Evolutionary conservation across 2,888 invertebrate species (phyloP).

Genomic region (Cerceris ruficornis): DNA sequence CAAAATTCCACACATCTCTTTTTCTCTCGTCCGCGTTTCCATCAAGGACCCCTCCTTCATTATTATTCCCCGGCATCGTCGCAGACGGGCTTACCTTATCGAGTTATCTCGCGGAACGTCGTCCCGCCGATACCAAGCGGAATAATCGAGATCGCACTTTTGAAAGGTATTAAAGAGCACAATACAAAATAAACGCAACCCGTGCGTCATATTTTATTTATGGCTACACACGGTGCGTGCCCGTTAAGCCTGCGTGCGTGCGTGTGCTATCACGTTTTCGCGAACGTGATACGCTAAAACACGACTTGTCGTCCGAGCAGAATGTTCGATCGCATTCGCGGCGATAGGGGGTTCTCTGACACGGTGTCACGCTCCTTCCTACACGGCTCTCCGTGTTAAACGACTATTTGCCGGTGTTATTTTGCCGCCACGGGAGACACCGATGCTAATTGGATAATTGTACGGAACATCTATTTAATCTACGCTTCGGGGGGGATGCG

Average conservation of each 20-base stretch:
- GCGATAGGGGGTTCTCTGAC: constrained; percentile 20
- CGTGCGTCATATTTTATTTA: constrained; percentile 29
- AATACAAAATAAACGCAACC: not conserved
- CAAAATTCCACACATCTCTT: too few species aligned
- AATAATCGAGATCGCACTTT: not conserved
- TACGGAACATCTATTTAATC: constrained; percentile 52
- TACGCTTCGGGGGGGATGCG: constrained; percentile 11
- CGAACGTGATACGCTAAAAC: constrained; percentile 28
- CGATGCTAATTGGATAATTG: constrained; percentile 53
- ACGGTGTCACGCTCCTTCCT: constrained; percentile 29
- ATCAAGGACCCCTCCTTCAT: too few species aligned
- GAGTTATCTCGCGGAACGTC: not conserved
- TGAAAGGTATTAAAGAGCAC: not conserved
- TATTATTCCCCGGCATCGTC: too few species aligned
- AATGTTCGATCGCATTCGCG: constrained; percentile 30
- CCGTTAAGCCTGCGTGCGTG: not conserved
- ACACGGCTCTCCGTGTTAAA: constrained; percentile 14
- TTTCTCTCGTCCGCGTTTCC: too few species aligned
- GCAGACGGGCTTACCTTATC: too few species aligned
- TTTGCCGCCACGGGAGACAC: constrained; percentile 14
- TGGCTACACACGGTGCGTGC: constrained; percentile 4
- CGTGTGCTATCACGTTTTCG: constrained; percentile 29
- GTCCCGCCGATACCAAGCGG: not conserved
- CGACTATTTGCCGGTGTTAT: constrained; percentile 36
- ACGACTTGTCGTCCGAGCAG: constrained; percentile 15